phyloP scores from a whole-genome alignment of 2,113 vertebrate genomes.

The Hydrochoerus hydrochaeris region DNA sequence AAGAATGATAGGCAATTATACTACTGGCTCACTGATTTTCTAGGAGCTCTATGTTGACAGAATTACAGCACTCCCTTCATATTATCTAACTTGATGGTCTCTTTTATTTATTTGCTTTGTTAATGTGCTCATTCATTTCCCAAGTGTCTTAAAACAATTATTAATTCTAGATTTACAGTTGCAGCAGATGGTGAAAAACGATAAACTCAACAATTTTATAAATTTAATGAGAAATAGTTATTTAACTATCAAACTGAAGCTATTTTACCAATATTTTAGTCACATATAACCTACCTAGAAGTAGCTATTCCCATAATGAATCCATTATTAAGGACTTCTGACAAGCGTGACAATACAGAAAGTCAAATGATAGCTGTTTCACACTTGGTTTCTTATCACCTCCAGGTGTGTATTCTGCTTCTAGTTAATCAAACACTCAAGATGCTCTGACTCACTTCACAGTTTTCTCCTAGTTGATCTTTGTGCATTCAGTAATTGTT shows the following conservation, averaged over 20 bases:
- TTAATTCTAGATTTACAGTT: conserved; percentile 50
- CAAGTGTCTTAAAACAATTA: conserved; percentile 50
- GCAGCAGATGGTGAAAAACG: conserved; percentile 29
- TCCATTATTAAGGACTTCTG: not conserved
- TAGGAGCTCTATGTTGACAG: conserved; percentile 36
- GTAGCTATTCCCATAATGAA: not conserved
- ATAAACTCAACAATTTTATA: conserved; percentile 1
- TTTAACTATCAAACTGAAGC: conserved; percentile 10
- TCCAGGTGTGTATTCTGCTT: not conserved
- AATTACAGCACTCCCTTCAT: conserved; percentile 45
- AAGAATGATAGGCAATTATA: conserved; percentile 21
- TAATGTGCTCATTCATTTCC: conserved; percentile 31
- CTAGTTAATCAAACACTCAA: not conserved
- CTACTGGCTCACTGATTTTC: not conserved
- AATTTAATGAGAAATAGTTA: not conserved
- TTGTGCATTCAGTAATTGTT: not conserved
- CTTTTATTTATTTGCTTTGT: conserved; percentile 36
- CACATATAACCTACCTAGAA: not conserved
- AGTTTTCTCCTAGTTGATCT: not conserved
- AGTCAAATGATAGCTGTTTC: not conserved
- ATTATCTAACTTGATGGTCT: conserved; percentile 25
- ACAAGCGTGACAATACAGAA: not conserved
- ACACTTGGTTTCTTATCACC: not conserved
- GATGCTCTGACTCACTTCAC: not conserved
- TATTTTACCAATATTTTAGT: not conserved